Conservation (phyloP, 2,797 vertebrate genomes). For the Pteropus rufus region DNA sequence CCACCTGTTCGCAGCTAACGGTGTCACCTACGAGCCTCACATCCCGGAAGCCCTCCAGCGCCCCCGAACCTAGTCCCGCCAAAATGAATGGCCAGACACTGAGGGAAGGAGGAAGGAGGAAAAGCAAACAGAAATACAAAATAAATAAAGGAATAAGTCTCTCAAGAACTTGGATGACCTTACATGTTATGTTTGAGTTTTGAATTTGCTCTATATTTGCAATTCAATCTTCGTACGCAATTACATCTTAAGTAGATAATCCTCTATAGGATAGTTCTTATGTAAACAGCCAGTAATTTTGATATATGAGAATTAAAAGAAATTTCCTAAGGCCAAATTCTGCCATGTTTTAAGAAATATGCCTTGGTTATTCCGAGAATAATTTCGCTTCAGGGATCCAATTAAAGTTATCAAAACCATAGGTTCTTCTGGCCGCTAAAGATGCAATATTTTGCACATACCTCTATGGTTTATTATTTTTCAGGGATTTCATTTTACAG, state of each 20-base stretch:
- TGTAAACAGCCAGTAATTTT: slow-evolving; percentile 73
- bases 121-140: not conserved
- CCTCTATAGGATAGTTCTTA: slow-evolving; percentile 61
- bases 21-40: not conserved
- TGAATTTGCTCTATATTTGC: slow-evolving; percentile 47
- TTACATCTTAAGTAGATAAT: slow-evolving; percentile 66
- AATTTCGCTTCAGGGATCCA: slow-evolving; percentile 63
- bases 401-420: slow-evolving; percentile 63
- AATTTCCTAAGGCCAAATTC: slow-evolving; percentile 72
- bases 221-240: not conserved
- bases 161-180: not conserved
- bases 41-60: not conserved
- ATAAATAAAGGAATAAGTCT: not conserved
- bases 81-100: not conserved
- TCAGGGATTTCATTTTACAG: slow-evolving; percentile 24
- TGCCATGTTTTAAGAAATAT: slow-evolving; percentile 63
- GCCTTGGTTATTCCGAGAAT: slow-evolving; percentile 46
- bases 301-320: slow-evolving; percentile 71
- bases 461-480: slow-evolving; percentile 41
- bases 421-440: slow-evolving; percentile 32
- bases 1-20: not conserved
- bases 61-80: not conserved
- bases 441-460: slow-evolving; percentile 31
- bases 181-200: slow-evolving; percentile 51
- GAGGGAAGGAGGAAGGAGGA: not conserved